phyloP scores from a whole-genome alignment of 1,140 invertebrate species.

The Cepaea nemoralis region DNA sequence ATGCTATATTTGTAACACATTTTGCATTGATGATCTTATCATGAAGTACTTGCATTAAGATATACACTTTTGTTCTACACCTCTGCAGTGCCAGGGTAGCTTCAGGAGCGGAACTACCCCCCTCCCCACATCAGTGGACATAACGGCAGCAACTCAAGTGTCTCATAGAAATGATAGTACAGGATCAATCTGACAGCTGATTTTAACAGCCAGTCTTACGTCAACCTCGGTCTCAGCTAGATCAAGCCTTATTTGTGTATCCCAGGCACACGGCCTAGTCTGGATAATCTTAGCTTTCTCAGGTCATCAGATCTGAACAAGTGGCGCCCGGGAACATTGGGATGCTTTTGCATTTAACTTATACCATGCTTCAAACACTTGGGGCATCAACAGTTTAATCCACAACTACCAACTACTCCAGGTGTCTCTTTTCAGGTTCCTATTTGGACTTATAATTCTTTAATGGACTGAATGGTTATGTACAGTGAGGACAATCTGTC shows the following conservation, averaged over 20 bases:
- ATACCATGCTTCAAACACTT: too few species aligned
- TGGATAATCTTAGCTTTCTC: neutral
- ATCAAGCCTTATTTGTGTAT: neutral
- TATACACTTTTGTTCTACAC: neutral
- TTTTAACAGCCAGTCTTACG: neutral
- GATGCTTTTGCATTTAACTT: too few species aligned
- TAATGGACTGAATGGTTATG: too few species aligned
- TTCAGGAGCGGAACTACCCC: conserved; percentile 35
- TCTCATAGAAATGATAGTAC: neutral
- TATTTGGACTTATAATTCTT: neutral
- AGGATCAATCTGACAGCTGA: neutral
- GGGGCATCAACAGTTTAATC: too few species aligned
- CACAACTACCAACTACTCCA: too few species aligned
- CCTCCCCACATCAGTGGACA: conserved; percentile 38
- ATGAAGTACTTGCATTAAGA: neutral
- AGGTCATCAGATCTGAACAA: neutral
- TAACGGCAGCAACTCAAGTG: conserved; percentile 25
- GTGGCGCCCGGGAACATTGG: too few species aligned
- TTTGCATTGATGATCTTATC: too few species aligned
- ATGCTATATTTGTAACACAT: too few species aligned
- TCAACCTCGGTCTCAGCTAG: neutral
- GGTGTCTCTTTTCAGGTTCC: neutral
- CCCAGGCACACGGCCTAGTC: neutral
- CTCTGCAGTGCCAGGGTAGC: conserved; percentile 33
- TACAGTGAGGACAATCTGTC: too few species aligned